A percentile compares a stretch with the other conserved stretches of the same genome.
phyloP scores from a whole-genome alignment of 1,140 invertebrate species.

The Orius laevigatus region DNA sequence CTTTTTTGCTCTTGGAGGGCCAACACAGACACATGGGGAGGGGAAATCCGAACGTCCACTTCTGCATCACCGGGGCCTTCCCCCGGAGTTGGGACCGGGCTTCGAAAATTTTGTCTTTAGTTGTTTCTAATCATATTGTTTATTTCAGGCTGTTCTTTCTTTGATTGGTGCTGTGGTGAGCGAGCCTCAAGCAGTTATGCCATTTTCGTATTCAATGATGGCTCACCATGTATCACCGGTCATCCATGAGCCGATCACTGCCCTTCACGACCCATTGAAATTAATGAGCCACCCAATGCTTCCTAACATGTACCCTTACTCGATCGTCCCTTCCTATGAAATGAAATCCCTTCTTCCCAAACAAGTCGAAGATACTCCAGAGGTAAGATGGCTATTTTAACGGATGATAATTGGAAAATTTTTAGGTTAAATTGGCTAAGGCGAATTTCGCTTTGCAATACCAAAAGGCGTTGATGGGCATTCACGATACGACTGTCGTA shows the following conservation, averaged over 20 bases:
- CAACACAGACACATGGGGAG: no score
- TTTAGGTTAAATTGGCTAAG: no score
- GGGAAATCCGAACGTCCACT: no score
- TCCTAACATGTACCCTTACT: not conserved
- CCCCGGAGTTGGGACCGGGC: no score
- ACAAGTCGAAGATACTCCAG: conserved; percentile 1
- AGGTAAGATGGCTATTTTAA: not conserved
- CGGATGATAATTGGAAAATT: no score
- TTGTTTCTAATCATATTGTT: no score
- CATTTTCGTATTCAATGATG: conserved; percentile 19
- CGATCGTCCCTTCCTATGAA: not conserved
- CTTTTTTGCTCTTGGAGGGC: no score
- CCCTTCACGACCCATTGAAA: not conserved
- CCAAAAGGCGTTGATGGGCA: no score
- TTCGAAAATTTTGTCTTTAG: no score
- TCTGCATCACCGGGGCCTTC: no score
- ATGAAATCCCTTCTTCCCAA: not conserved
- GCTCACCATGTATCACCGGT: conserved; percentile 17
- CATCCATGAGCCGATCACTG: conserved; percentile 18
- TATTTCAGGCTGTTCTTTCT: conserved; percentile 31
- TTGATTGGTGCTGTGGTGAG: conserved; percentile 24
- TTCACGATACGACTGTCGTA: no score
- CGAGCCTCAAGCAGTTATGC: not conserved
- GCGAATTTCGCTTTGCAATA: no score
- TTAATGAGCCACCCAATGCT: not conserved